phyloP scores from a whole-genome alignment of 1,140 invertebrate genomes.

The Hypsibius dujardini region DNA sequence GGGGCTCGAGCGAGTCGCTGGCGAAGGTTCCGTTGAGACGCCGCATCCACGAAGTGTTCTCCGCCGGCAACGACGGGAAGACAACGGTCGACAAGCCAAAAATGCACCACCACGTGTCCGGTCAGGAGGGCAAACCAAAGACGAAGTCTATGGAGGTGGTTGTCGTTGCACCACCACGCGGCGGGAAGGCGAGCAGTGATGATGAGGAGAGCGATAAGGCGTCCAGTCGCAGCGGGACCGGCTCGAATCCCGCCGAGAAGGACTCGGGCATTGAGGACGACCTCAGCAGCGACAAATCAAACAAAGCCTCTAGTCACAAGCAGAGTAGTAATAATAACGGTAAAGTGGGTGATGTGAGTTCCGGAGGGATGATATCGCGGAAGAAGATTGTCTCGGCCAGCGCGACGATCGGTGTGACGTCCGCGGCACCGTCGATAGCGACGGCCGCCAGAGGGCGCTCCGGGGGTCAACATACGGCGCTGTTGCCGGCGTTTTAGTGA shows the following conservation, averaged over 20 bases:
- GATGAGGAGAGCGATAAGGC: not conserved
- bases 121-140: not conserved
- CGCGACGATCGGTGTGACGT: not conserved
- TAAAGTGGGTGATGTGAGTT: not conserved
- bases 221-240: not conserved
- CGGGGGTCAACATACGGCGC: not conserved
- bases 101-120: not conserved
- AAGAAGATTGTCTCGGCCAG: conserved; percentile 7
- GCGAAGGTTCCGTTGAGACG: not conserved
- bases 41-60: not conserved
- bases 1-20: not conserved
- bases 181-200: not conserved
- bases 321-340: too few species aligned
- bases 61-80: not conserved
- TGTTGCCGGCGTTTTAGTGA: not conserved
- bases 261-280: conserved; percentile 13
- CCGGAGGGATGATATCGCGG: not conserved
- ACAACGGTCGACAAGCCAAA: not conserved
- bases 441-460: not conserved
- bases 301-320: conserved; percentile 1
- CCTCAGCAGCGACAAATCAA: not conserved
- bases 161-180: not conserved
- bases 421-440: not conserved
- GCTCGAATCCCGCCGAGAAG: not conserved
- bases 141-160: not conserved